These are phyloP conservation scores for Cyprinodon brontotheroides DNA, from an alignment of 2,113 vertebrate genomes.

Conservation along the genomic window DNA sequence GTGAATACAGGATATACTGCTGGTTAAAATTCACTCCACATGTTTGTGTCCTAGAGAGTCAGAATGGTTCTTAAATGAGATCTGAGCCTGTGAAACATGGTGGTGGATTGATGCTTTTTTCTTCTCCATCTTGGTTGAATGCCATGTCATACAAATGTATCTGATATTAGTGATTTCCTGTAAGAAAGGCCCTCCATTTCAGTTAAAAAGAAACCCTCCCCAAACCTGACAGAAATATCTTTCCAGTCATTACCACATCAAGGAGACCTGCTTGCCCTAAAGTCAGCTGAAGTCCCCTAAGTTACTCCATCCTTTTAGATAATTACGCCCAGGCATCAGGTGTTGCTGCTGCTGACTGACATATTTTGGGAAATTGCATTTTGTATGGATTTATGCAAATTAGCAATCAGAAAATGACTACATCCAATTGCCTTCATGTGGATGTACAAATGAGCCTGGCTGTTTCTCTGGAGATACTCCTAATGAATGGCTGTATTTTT, in stretches of 20 bases:
- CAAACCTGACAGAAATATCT: conserved; percentile 53
- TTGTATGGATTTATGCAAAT: conserved; percentile 89
- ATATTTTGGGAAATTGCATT: conserved; percentile 80
- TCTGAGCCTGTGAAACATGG: conserved; percentile 66
- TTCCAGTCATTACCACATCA: conserved; percentile 65
- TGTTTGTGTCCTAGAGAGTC: conserved; percentile 67
- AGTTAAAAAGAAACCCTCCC: conserved; percentile 55
- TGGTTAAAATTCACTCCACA: conserved; percentile 62
- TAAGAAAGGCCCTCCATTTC: conserved; percentile 60
- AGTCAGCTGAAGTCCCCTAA: conserved; percentile 47
- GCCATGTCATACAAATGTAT: conserved; percentile 49
- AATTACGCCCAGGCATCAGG: conserved; percentile 82
- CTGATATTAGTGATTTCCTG: conserved; percentile 51
- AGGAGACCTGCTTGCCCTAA: conserved; percentile 41
- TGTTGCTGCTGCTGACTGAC: conserved; percentile 82
- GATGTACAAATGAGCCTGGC: conserved; percentile 69
- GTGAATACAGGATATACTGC: conserved; percentile 64
- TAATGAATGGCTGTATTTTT: conserved; percentile 20
- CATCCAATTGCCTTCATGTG: conserved; percentile 83
- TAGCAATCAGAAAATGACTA: conserved; percentile 78
- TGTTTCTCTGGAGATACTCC: conserved; percentile 30
- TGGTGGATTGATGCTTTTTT: conserved; percentile 44
- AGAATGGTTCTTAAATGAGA: conserved; percentile 47
- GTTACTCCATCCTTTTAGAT: conserved; percentile 47
- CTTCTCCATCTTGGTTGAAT: conserved; percentile 39